These are phyloP conservation scores for Syrphus vitripennis DNA, from an alignment of 2,888 invertebrate genomes.

Conservation along the genomic window DNA sequence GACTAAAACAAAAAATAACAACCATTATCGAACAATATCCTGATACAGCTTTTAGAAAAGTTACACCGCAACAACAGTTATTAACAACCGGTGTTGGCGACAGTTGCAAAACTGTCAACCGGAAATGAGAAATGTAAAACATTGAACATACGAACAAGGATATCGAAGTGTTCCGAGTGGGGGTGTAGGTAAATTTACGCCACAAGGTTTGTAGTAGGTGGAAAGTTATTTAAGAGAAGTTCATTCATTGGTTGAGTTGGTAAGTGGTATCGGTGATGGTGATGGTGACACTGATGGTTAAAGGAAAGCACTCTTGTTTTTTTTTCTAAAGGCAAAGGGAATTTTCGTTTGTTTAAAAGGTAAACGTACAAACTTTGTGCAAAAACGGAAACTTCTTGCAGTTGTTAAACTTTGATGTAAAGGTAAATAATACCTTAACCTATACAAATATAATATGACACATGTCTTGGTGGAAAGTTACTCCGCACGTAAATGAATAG, in stretches of 20 bases:
- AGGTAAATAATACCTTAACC: not conserved
- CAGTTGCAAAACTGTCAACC: not conserved
- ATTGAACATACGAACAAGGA: not conserved
- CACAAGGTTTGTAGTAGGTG: not conserved
- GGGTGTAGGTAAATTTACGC: not conserved
- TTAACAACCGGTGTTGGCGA: constrained; percentile 2
- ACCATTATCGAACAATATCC: not conserved
- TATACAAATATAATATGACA: not conserved
- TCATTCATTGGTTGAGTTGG: not conserved
- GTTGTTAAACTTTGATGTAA: constrained; percentile 29
- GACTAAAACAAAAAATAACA: not conserved
- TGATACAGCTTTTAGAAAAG: constrained; percentile 29
- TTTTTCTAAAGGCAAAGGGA: not conserved
- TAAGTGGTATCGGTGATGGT: not conserved
- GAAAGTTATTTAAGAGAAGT: constrained; percentile 4
- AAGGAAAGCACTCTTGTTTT: not conserved
- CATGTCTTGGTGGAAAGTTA: not conserved
- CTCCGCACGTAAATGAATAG: not conserved
- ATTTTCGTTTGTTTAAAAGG: constrained; percentile 7
- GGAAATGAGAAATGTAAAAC: constrained; percentile 18
- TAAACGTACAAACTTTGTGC: constrained; percentile 16
- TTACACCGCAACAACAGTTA: constrained; percentile 16
- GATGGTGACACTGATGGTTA: not conserved
- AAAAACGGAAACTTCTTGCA: constrained; percentile 12
- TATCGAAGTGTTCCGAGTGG: not conserved